These are phyloP conservation scores for Clusia tigrina DNA, from an alignment of 2,888 invertebrate species.

Conservation along the genomic window DNA sequence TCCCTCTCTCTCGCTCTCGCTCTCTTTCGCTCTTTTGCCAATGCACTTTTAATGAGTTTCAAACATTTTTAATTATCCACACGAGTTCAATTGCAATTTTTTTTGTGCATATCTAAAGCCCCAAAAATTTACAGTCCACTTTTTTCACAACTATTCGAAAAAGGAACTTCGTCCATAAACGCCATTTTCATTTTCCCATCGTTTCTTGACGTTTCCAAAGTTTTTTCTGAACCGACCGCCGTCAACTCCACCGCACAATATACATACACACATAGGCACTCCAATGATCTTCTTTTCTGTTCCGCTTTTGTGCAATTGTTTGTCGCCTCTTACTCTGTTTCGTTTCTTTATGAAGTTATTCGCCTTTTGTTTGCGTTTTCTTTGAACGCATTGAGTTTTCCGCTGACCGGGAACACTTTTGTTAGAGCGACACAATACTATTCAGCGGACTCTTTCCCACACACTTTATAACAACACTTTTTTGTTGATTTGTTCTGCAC, in stretches of 20 bases:
- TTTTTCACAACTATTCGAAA: constrained; percentile 27
- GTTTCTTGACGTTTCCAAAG: constrained; percentile 6
- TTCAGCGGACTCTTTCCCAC: too few relatives aligned
- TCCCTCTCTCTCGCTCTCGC: too few relatives aligned
- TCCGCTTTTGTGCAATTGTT: constrained; percentile 1
- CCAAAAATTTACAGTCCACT: constrained; percentile 4
- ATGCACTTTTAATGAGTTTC: not conserved
- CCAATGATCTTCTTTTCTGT: not conserved
- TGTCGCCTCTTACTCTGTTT: not conserved
- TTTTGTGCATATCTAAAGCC: not conserved
- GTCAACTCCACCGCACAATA: not conserved
- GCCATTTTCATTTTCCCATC: constrained; percentile 41
- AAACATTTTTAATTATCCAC: not conserved
- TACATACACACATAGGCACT: too few relatives aligned
- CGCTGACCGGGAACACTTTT: not conserved
- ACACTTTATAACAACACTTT: too few relatives aligned
- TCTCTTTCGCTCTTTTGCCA: not conserved
- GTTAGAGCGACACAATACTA: constrained; percentile 14
- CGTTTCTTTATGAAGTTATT: not conserved
- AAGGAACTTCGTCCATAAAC: constrained; percentile 33
- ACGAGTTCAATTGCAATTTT: not conserved
- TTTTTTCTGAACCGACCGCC: not conserved
- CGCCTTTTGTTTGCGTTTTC: constrained; percentile 29
- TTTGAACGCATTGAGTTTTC: constrained; percentile 16
- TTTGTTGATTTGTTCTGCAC: too few relatives aligned